Evolutionary conservation across 1,140 invertebrate genomes (phyloP).

Genomic region (Elymnias hypermnestra): DNA sequence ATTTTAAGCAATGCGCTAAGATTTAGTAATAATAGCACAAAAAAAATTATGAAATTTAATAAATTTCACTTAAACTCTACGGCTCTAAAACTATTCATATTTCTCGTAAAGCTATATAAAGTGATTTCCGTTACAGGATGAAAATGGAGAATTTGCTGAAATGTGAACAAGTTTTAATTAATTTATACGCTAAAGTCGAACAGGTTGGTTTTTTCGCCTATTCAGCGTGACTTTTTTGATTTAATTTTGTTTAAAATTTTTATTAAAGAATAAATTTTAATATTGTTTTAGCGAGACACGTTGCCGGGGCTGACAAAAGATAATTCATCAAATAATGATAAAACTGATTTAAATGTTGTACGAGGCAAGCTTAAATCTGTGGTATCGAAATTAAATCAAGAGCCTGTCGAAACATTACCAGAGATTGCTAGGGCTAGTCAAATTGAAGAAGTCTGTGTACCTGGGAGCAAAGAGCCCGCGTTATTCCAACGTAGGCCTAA

Average conservation of each 20-base stretch:
- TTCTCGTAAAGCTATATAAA: too few relatives aligned
- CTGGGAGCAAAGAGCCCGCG: constrained; percentile 58
- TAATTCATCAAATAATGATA: constrained; percentile 20
- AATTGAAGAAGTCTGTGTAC: constrained; percentile 38
- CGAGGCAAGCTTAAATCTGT: constrained; percentile 51
- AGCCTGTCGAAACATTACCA: constrained; percentile 39
- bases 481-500: constrained; percentile 61
- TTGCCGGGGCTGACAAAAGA: constrained; percentile 15
- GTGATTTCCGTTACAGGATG: constrained; percentile 72
- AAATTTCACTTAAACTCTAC: too few relatives aligned
- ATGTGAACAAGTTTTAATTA: constrained; percentile 80
- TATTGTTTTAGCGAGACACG: constrained; percentile 42
- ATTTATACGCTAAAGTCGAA: constrained; percentile 79
- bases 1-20: too few relatives aligned
- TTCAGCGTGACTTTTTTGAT: too few relatives aligned
- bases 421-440: constrained; percentile 52
- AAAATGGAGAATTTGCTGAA: constrained; percentile 80
- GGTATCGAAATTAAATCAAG: constrained; percentile 28
- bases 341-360: constrained; percentile 37
- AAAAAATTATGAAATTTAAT: too few relatives aligned
- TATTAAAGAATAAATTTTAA: neutral
- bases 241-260: neutral
- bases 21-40: too few relatives aligned
- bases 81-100: too few relatives aligned
- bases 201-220: constrained; percentile 57